Conservation (phyloP, 2,797 vertebrate genomes). For the Loriculus beryllinus region DNA sequence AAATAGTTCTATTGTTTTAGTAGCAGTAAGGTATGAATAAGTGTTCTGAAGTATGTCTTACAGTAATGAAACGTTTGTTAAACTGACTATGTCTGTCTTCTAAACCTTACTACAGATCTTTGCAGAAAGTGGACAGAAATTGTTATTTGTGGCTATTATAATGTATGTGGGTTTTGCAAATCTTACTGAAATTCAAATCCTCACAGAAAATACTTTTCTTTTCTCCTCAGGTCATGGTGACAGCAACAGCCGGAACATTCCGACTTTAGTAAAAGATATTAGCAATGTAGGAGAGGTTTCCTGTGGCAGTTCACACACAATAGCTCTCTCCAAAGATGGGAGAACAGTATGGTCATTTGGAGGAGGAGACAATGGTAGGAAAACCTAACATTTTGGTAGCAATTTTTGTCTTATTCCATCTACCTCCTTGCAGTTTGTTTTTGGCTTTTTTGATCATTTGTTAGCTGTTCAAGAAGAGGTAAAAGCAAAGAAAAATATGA, state of each 20-base stretch:
- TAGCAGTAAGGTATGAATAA: not conserved
- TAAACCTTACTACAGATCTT: not conserved
- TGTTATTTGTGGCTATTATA: not conserved
- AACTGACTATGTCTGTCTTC: not conserved
- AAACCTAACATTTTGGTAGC: not conserved
- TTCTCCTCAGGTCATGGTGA: slow-evolving; percentile 77
- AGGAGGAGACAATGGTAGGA: slow-evolving; percentile 84
- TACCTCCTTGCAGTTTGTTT: not conserved
- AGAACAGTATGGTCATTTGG: slow-evolving; percentile 85
- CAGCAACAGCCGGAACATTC: slow-evolving; percentile 85
- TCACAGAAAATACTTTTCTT: not conserved
- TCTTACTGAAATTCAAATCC: not conserved
- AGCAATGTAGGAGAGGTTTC: slow-evolving; percentile 85
- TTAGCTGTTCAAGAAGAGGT: not conserved
- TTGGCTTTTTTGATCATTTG: not conserved
- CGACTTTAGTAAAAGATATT: slow-evolving; percentile 84
- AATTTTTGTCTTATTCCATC: not conserved
- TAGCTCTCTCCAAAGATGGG: slow-evolving; percentile 83
- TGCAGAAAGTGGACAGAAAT: not conserved
- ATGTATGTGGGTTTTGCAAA: not conserved
- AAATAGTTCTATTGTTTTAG: not conserved
- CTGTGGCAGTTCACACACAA: slow-evolving; percentile 84
- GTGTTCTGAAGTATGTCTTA: not conserved
- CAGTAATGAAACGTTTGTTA: not conserved
- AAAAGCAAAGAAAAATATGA: not conserved